phyloP scores from a whole-genome alignment of 2,113 vertebrate genomes.

The Centrocercus urophasianus region DNA sequence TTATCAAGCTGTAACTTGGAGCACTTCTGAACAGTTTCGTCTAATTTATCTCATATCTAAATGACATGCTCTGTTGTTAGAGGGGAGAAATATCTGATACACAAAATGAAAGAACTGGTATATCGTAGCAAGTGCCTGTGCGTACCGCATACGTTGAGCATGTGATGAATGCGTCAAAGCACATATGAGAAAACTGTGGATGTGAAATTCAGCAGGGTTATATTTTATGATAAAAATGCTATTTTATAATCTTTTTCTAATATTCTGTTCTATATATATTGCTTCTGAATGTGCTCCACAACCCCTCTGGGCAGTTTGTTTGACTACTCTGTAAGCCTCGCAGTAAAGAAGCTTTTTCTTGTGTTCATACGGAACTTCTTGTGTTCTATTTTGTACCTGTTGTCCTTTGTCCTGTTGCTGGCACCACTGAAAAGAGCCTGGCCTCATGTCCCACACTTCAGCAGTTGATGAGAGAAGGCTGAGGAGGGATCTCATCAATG shows the following conservation, averaged over 20 bases:
- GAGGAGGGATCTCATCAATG: no score
- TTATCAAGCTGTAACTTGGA: background rate
- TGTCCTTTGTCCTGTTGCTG: no score
- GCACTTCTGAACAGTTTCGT: background rate
- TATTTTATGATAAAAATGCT: background rate
- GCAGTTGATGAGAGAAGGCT: no score
- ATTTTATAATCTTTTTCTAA: no score
- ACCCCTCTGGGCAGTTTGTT: no score
- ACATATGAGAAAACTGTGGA: background rate
- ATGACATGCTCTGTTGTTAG: background rate
- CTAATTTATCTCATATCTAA: background rate
- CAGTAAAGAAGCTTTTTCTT: no score
- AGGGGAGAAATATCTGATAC: background rate
- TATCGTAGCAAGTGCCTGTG: background rate
- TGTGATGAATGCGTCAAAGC: background rate
- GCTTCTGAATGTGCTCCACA: background rate
- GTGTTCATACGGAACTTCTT: no score
- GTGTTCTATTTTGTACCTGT: no score
- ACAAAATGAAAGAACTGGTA: background rate
- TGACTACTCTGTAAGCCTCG: no score
- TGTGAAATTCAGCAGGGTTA: background rate
- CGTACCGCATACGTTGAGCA: background rate
- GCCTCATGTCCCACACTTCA: no score
- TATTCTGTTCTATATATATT: background rate
- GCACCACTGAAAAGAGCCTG: no score